Base-by-base conservation (phyloP, 1,140 invertebrate genomes). In the Caenorhabditis briggsae region DNA sequence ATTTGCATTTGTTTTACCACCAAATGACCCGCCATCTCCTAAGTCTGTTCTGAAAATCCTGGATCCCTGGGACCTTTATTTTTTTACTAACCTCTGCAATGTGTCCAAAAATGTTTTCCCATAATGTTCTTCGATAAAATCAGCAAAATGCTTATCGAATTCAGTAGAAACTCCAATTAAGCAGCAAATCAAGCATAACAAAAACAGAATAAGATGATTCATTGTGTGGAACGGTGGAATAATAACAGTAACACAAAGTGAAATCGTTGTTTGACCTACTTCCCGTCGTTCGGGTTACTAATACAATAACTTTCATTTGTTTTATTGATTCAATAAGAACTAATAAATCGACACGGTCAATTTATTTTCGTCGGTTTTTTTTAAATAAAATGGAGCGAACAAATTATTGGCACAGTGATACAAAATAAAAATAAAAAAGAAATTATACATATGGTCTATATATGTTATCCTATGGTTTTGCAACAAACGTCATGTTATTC, bases 11-110 rank as follows among this genome's bases (percentile, higher is more conserved):
- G 82, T 85, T 65, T 82, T 88, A 18, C 90, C 90, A 25, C 90
- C 90, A 83, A 91, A 91, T 0, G 90, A 90, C 2, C 90, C 90
- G 14, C 64, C 70, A n/a, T 59, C 59, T 18, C 90, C 90, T 2
- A 91, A 74, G 82, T 91, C 90, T 41, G 61, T 83, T 85, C 90
- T 91, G 8, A 33, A 18, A 82, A 33, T 43, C 43, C 61, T 33
- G 8, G 11, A 20, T 18, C 6, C 58, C 23, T 61, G 14, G n/a
- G 6, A n/a, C 59, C 18, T 64, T 23, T 56, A n/a, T 33, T 61
- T 33, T 50, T 14, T 0, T 23, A 33, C 16, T 9, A 20, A 89
- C 90, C 90, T 82, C 82, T 91, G 90, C 43, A 91, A 65, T 25
- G 90, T 83, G 20, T 70, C 50, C 23, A 85, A 56, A 59, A 91